These are phyloP conservation scores for Cisticola juncidis DNA, from an alignment of 2,113 vertebrate species.

Conservation along the genomic window DNA sequence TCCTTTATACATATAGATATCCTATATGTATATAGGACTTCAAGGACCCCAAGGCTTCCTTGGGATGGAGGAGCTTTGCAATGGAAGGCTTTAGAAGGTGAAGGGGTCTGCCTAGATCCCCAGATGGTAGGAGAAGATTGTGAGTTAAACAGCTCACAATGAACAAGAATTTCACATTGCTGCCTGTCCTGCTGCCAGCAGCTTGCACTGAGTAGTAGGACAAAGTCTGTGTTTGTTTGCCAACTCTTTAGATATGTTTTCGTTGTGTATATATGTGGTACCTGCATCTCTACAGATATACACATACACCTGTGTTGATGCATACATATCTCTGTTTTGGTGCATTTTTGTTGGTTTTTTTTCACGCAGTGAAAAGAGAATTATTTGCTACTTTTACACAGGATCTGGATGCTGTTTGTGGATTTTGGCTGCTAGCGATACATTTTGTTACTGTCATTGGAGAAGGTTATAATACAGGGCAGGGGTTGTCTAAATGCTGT, in stretches of 20 bases:
- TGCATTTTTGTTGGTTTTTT: accelerated
- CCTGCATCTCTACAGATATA: neutral
- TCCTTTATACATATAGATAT: neutral
- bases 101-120: neutral
- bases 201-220: neutral
- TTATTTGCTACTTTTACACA: neutral
- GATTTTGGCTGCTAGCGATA: neutral
- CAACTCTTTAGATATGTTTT: neutral
- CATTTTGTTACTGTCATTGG: neutral
- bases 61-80: neutral
- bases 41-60: neutral
- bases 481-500: neutral
- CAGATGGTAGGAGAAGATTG: neutral
- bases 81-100: neutral
- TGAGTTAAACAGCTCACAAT: neutral
- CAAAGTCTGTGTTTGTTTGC: neutral
- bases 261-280: neutral
- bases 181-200: neutral
- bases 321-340: neutral
- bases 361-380: neutral
- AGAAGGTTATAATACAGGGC: neutral
- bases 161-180: neutral
- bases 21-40: neutral
- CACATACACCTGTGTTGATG: neutral
- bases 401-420: neutral